phyloP scores from a whole-genome alignment of 2,888 invertebrate genomes.

The Aleiodes testaceus region DNA sequence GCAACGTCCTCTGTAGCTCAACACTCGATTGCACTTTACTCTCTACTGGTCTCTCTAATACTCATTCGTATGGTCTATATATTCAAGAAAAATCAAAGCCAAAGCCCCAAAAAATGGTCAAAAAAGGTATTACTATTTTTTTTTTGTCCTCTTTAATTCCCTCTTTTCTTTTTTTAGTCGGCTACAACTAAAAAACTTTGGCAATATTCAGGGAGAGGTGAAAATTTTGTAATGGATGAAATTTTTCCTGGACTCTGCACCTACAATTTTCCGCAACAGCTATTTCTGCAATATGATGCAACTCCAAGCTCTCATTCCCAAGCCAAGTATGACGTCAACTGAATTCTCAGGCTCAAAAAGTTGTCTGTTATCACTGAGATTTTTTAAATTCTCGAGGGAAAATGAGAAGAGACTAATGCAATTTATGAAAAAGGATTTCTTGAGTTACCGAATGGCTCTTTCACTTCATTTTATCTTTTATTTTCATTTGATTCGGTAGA shows the following conservation, averaged over 20 bases:
- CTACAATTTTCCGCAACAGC: slow-evolving; percentile 1
- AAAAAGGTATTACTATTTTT: too few relatives aligned
- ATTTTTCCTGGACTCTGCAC: neutral
- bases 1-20: slow-evolving; percentile 30
- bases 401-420: neutral
- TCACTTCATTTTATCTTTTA: neutral
- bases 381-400: neutral
- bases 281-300: slow-evolving; percentile 13
- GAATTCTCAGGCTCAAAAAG: neutral
- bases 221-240: slow-evolving; percentile 5
- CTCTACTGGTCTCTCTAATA: slow-evolving; percentile 20
- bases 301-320: neutral
- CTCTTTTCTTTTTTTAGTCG: too few relatives aligned
- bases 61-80: neutral
- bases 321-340: slow-evolving; percentile 6
- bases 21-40: slow-evolving; percentile 44
- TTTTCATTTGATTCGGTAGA: neutral
- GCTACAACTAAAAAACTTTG: too few relatives aligned
- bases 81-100: too few relatives aligned
- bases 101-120: too few relatives aligned
- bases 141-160: too few relatives aligned
- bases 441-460: neutral
- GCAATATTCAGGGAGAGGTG: neutral
- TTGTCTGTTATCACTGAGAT: neutral
- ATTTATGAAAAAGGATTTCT: slow-evolving; percentile 6